Conservation (phyloP, 2,113 vertebrate genomes). For the Gobiocypris rarus region DNA sequence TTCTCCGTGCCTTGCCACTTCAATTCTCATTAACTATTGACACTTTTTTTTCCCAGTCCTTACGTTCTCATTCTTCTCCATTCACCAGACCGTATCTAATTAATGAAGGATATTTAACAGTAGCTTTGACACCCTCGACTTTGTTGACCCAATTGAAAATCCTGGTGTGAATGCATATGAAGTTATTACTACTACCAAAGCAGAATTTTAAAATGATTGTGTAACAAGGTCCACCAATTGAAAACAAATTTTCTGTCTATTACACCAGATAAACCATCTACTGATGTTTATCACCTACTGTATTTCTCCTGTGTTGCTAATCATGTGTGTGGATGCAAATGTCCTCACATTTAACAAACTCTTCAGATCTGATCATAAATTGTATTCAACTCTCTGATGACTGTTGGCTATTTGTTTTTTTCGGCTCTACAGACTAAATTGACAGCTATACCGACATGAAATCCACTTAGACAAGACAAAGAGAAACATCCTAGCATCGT, state of each 20-base stretch:
- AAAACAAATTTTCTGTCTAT: constrained; percentile 1
- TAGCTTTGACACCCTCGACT: neutral
- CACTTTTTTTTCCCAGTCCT: neutral
- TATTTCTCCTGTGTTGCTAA: constrained; percentile 6
- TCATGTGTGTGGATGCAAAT: constrained; percentile 32
- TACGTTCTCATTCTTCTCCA: neutral
- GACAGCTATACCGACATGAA: neutral
- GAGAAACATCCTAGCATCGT: constrained; percentile 9
- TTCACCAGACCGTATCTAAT: neutral
- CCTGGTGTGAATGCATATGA: neutral
- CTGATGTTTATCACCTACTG: neutral
- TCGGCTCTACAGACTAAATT: neutral
- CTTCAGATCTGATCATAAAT: constrained; percentile 17
- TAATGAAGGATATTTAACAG: neutral
- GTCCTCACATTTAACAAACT: constrained; percentile 42
- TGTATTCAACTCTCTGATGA: neutral
- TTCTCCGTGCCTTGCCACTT: constrained; percentile 34
- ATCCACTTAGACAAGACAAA: neutral
- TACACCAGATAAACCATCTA: neutral
- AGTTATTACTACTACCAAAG: neutral
- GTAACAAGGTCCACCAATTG: neutral
- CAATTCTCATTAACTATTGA: constrained; percentile 53
- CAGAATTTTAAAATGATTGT: neutral
- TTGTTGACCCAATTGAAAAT: neutral
- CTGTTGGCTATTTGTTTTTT: neutral